Base-by-base conservation (phyloP, 2,113 vertebrate species). In the Steatornis caripensis region DNA sequence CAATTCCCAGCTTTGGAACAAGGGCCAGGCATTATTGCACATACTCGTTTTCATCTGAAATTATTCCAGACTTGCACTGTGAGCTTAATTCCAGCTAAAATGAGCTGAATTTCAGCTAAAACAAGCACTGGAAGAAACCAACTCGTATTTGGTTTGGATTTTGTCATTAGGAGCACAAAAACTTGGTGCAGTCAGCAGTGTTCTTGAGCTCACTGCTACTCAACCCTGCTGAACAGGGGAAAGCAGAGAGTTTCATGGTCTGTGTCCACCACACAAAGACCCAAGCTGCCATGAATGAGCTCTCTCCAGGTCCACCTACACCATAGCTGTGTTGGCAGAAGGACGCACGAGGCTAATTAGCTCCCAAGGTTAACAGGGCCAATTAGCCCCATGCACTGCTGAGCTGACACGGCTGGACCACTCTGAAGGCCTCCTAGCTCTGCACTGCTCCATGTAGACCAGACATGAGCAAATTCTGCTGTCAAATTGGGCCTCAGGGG, bases 391-490 rank as follows among this genome's bases (percentile, higher is more conserved):
- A 58, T 0, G 0, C 37, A 3, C 58, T 39, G 58, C 64, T 46
- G 79, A 57, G 32, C 62, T 54, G 64, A 26, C 10, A 5, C 1
- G 32, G 15, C 62, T 46, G 48, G 27, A 17, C 49, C 1, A 1
- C 49, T 74, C 8, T 3, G 19, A 71, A 84, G 15, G 53, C 11
- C 39, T 70, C 75, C 21, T 34, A 48, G 2, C n/a, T 64, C 34
- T 1, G 29, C 66, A 15, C 36, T 19, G 24, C 49, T 70, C 49
- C 0, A 0, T 7, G 32, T 3, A 26, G 7, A 20, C 15, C 57
- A 1, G 3, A 41, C 66, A 12, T 22, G 15, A 16, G 49, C 64
- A 41, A 90, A 3, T 16, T 34, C 41, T 48, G 30, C 45, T 43
- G 58, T 41, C 41, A 36, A 3, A 77, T 46, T 11, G 22, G 32